A percentile compares a stretch with the other conserved stretches of the same genome.
phyloP scores from a whole-genome alignment of 2,797 vertebrate genomes.

The Prionace glauca region DNA sequence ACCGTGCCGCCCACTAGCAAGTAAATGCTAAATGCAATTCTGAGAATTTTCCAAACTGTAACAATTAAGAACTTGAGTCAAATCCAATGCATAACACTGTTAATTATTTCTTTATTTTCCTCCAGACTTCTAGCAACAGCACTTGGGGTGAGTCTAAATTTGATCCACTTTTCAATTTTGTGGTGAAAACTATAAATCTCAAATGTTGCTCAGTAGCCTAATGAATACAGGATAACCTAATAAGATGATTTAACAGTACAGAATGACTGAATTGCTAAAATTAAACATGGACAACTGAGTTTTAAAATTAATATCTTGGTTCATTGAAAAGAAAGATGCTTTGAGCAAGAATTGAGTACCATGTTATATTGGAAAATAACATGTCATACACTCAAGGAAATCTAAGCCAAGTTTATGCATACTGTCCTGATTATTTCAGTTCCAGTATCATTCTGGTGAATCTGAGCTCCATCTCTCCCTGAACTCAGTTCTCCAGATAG shows the following conservation, averaged over 20 bases:
- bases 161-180: neutral
- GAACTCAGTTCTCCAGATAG: too few species aligned
- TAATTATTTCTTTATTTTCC: conserved; percentile 8
- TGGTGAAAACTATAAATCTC: neutral
- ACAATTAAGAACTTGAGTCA: neutral
- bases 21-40: neutral
- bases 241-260: neutral
- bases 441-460: too few species aligned
- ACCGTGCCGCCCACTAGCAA: neutral
- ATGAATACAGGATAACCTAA: neutral
- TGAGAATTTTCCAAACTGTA: neutral
- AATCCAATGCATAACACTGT: neutral
- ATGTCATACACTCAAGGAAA: neutral
- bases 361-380: neutral
- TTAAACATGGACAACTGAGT: neutral
- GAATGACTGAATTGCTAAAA: neutral
- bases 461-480: too few species aligned
- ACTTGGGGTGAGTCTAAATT: conserved; percentile 42
- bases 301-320: neutral
- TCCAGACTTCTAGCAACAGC: conserved; percentile 41
- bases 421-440: neutral
- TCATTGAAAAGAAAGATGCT: neutral
- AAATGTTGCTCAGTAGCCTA: neutral
- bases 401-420: neutral
- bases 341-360: neutral